Evolutionary conservation across 92 coral and sea anemone genomes (phyloP).

Genomic region (Bergia puertoricense): DNA sequence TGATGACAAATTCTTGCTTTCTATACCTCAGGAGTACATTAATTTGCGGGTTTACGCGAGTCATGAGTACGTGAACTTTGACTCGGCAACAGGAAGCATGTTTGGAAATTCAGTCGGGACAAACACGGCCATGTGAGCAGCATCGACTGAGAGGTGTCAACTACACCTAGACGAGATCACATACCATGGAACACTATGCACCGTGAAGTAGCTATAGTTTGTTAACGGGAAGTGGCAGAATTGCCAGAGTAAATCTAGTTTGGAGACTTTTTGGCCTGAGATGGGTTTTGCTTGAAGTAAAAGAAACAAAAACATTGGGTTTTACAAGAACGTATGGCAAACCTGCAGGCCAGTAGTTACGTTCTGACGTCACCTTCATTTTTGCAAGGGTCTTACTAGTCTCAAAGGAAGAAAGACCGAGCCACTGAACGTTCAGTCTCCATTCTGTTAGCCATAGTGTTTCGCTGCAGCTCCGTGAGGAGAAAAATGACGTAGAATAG

Average conservation of each 20-base stretch:
- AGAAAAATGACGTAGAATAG: too few species aligned
- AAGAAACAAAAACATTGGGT: neutral
- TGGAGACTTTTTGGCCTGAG: neutral
- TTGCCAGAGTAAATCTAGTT: neutral
- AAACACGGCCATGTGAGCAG: slow-evolving; percentile 35
- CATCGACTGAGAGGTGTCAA: neutral
- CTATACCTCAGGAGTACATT: slow-evolving; percentile 89
- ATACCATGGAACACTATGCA: neutral
- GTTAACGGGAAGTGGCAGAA: neutral
- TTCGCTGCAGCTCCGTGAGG: too few species aligned
- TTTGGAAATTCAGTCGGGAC: slow-evolving; percentile 28
- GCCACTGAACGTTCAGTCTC: too few species aligned
- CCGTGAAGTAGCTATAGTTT: neutral
- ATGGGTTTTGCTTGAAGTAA: neutral
- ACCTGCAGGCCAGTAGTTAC: too few species aligned
- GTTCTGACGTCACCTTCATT: too few species aligned
- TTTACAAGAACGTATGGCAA: too few species aligned
- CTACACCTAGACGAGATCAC: neutral
- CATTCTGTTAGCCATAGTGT: too few species aligned
- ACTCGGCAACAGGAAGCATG: slow-evolving; percentile 68
- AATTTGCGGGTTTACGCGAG: slow-evolving; percentile 92
- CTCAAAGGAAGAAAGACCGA: too few species aligned
- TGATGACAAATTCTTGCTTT: slow-evolving; percentile 54
- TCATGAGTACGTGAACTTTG: slow-evolving; percentile 94
- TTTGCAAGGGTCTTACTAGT: too few species aligned